Conservation (phyloP, 2,113 vertebrate genomes). For the Pteropus alecto region DNA sequence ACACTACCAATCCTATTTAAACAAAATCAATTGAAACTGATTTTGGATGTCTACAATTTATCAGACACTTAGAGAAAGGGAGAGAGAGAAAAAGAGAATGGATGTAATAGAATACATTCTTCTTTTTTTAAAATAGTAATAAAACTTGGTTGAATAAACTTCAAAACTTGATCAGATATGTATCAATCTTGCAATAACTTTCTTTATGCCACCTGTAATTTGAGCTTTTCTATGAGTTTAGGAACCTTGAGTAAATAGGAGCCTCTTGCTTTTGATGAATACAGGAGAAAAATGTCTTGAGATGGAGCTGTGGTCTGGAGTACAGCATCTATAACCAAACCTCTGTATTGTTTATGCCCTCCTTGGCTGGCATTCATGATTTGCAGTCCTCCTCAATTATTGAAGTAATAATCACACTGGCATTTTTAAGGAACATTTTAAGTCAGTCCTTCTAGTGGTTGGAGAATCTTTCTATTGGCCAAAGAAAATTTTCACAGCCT, state of each 20-base stretch:
- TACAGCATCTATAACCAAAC: not conserved
- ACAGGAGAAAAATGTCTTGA: not conserved
- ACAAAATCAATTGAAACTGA: not conserved
- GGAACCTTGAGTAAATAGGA: not conserved
- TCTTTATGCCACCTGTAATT: not conserved
- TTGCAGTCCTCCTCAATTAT: not conserved
- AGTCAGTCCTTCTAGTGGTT: not conserved
- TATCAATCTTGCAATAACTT: not conserved
- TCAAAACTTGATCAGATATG: not conserved
- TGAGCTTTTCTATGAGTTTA: constrained; percentile 8
- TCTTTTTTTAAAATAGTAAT: constrained; percentile 17
- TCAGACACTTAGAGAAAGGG: not conserved
- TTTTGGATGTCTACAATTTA: not conserved
- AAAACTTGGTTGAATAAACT: not conserved
- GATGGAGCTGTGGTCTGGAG: not conserved
- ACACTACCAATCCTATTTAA: not conserved
- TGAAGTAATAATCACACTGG: not conserved
- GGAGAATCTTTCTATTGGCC: not conserved
- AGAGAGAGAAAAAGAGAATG: not conserved
- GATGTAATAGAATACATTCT: not conserved
- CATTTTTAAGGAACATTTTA: not conserved
- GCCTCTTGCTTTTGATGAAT: not conserved
- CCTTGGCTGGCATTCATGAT: not conserved
- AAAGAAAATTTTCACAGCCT: not conserved
- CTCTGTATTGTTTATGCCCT: not conserved